phyloP scores from a whole-genome alignment of 2,113 vertebrate species.

The Onychorhynchus coronatus region DNA sequence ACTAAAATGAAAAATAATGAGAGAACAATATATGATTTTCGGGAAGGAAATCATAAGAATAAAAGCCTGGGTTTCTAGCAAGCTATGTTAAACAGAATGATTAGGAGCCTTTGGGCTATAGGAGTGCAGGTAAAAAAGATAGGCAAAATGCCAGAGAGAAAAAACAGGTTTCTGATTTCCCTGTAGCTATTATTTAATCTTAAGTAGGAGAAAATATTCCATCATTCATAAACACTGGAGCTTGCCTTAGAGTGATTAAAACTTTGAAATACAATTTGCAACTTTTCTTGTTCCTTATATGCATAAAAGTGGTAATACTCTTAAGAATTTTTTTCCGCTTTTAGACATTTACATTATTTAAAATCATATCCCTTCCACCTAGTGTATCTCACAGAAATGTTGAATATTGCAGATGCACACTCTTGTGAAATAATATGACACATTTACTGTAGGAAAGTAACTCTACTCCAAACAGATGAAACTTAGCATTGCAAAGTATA shows the following conservation, averaged over 20 bases:
- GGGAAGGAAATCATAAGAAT: background rate
- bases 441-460: background rate
- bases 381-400: background rate
- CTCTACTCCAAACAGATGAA: background rate
- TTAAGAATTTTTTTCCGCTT: background rate
- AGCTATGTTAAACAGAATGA: background rate
- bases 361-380: background rate
- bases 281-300: background rate
- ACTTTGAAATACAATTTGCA: background rate
- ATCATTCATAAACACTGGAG: background rate
- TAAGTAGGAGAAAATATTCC: background rate
- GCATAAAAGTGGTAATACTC: background rate
- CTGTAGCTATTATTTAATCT: background rate
- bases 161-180: background rate
- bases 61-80: background rate
- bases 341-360: background rate
- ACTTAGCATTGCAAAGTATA: background rate
- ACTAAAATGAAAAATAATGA: background rate
- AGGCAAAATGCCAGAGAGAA: background rate
- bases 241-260: background rate
- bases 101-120: background rate
- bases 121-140: background rate
- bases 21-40: background rate
- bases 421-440: background rate
- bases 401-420: background rate